Conservation (phyloP, 1,140 invertebrate genomes). For the Macrosteles quadrilineatus region DNA sequence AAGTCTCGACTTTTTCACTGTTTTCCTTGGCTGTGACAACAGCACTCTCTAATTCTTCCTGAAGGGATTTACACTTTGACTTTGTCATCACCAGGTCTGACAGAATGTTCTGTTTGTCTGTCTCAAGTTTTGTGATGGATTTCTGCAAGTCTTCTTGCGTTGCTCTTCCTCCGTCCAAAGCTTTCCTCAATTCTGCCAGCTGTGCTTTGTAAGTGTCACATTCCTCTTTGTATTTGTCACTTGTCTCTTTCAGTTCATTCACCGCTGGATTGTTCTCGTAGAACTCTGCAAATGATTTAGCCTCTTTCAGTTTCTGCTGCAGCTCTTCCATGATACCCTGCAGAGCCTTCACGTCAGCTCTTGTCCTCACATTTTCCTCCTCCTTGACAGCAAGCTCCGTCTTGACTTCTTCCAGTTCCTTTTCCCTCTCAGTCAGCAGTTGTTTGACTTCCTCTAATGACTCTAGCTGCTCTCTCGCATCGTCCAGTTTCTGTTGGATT, state of each 20-base stretch:
- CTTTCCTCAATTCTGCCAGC: constrained; percentile 18
- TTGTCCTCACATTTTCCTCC: constrained; percentile 49
- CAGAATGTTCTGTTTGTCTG: constrained; percentile 38
- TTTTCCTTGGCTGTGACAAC: neutral
- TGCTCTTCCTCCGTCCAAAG: constrained; percentile 15
- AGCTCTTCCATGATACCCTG: constrained; percentile 33
- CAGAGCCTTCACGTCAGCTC: constrained; percentile 34
- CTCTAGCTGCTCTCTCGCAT: constrained; percentile 57
- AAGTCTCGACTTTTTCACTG: constrained; percentile 35
- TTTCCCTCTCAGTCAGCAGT: constrained; percentile 55
- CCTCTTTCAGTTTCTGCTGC: constrained; percentile 38
- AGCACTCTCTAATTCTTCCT: constrained; percentile 21
- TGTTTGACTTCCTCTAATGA: constrained; percentile 50
- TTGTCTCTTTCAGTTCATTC: constrained; percentile 28
- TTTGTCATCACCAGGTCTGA: constrained; percentile 12
- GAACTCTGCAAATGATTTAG: constrained; percentile 25
- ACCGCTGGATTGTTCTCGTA: constrained; percentile 34
- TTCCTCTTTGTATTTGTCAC: constrained; percentile 35
- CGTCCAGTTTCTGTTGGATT: constrained; percentile 59
- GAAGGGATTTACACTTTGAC: neutral
- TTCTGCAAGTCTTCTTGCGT: neutral
- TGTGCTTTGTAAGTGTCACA: constrained; percentile 18
- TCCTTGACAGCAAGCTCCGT: constrained; percentile 60
- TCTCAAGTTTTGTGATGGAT: constrained; percentile 30
- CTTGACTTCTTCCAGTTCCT: constrained; percentile 58